Evolutionary conservation across 2,888 invertebrate genomes (phyloP).

Genomic region (Mactromeris polynyma): DNA sequence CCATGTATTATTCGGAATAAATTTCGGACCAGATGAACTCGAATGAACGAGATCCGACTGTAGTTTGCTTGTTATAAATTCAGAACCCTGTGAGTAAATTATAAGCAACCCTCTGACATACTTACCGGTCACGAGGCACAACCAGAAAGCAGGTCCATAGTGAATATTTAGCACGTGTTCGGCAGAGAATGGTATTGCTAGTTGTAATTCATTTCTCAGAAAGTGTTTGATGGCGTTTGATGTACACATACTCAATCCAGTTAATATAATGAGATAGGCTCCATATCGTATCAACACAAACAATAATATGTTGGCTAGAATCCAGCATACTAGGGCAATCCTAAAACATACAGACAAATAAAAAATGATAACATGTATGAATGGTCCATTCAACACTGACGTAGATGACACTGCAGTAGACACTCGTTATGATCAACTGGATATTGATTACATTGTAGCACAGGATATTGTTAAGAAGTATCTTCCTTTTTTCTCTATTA

Average conservation of each 20-base stretch:
- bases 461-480: too few relatives aligned
- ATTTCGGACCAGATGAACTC: too few relatives aligned
- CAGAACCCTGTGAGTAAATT: too few relatives aligned
- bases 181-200: conserved; percentile 89
- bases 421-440: too few relatives aligned
- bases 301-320: conserved; percentile 89
- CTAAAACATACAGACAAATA: conserved; percentile 79
- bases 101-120: background rate
- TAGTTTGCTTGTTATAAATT: too few relatives aligned
- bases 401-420: too few relatives aligned
- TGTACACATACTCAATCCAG: conserved; percentile 88
- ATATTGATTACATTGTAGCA: too few relatives aligned
- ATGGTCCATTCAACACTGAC: too few relatives aligned
- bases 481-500: too few relatives aligned
- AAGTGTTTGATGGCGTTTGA: conserved; percentile 89
- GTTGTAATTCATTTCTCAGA: conserved; percentile 88
- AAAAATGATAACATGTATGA: too few relatives aligned
- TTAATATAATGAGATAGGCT: conserved; percentile 88
- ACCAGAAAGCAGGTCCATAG: conserved; percentile 89
- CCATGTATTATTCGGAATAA: too few relatives aligned
- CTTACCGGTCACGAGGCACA: conserved; percentile 88
- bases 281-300: conserved; percentile 89
- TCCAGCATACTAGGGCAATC: conserved; percentile 89
- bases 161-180: conserved; percentile 86
- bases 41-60: too few relatives aligned